Base-by-base conservation (phyloP, 2,888 invertebrate genomes). In the Drosophila parthenogenetica region DNA sequence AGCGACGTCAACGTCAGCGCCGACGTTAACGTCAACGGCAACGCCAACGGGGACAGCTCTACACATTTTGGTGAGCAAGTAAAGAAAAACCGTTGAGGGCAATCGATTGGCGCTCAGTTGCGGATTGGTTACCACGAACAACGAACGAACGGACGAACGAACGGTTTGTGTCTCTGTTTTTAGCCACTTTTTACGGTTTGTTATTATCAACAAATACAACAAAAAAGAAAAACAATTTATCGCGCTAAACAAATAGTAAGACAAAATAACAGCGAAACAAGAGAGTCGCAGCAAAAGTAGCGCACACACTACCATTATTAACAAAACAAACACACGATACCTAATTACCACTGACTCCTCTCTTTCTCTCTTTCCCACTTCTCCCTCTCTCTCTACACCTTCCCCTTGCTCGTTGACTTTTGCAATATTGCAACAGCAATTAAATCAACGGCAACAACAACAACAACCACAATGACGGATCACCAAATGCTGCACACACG, bases 401-500 rank as follows among this genome's bases (percentile, higher is more conserved):
- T 48, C 8, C 29, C 19, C 13, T 8, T 37, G 45, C 17, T 37
- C 35, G 58, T 29, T 45, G 32, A 35, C 10, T 7, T 37, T 16
- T n/a, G 55, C 57, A 37, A 37, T 60, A 53, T 51, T 62, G 54
- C 60, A 60, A 61, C 54, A 75, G 54, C 42, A 19, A 48, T 43
- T 22, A 66, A 55, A 55, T 39, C 53, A 54, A 62, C 57, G 43
- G 40, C 69, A 40, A 49, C 46, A 58, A 87, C 69, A 39, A 94
- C 94, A 94, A 93, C 93, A 61, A 49, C 48, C 48, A 87, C 69
- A 39, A 94, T 94, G 94, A 93, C 93, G 60, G 92, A 93, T 82
- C 93, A 93, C 90, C 94, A 93, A 80, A 92, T 91, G 79, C 89
- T 95, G 68, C 91, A 92, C 74, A 92, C 92, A 72, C 92, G 93